These are phyloP conservation scores for Eumerus sabulonum DNA, from an alignment of 2,888 invertebrate genomes.

Conservation along the genomic window DNA sequence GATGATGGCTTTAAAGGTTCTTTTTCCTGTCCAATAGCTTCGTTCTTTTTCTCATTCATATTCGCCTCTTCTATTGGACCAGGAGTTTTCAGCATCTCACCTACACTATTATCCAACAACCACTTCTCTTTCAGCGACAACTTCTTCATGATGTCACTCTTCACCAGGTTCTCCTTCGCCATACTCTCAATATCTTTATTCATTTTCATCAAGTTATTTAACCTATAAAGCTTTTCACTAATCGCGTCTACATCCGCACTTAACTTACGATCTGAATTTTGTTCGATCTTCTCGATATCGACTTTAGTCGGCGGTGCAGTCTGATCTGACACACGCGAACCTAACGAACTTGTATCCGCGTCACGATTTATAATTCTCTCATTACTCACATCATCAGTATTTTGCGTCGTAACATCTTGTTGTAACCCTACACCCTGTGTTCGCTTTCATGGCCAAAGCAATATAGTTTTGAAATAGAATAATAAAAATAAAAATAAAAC, in stretches of 20 bases:
- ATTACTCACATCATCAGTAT: constrained; percentile 54
- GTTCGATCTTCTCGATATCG: constrained; percentile 77
- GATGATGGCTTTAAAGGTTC: not conserved
- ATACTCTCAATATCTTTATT: constrained; percentile 77
- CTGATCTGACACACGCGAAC: constrained; percentile 19
- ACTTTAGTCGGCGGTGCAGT: constrained; percentile 69
- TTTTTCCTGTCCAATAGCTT: constrained; percentile 1
- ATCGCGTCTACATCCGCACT: constrained; percentile 77
- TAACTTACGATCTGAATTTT: constrained; percentile 74
- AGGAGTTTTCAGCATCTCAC: constrained; percentile 24
- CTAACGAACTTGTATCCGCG: constrained; percentile 32
- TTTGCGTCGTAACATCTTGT: constrained; percentile 50
- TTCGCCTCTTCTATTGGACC: constrained; percentile 10
- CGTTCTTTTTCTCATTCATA: not conserved
- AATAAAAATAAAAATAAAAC: constrained; percentile 59
- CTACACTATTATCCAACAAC: constrained; percentile 75
- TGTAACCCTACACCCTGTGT: constrained; percentile 52
- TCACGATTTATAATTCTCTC: constrained; percentile 40
- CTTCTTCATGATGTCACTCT: constrained; percentile 78
- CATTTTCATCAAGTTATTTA: constrained; percentile 78
- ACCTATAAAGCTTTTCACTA: constrained; percentile 77
- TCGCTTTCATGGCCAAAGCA: constrained; percentile 35
- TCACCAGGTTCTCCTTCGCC: constrained; percentile 77
- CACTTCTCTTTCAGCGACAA: constrained; percentile 78
- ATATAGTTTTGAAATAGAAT: constrained; percentile 12